Evolutionary conservation across 2,888 invertebrate species (phyloP), one percentile per base, ranked within the genome.

Genomic region (Trachelus stipa): DNA sequence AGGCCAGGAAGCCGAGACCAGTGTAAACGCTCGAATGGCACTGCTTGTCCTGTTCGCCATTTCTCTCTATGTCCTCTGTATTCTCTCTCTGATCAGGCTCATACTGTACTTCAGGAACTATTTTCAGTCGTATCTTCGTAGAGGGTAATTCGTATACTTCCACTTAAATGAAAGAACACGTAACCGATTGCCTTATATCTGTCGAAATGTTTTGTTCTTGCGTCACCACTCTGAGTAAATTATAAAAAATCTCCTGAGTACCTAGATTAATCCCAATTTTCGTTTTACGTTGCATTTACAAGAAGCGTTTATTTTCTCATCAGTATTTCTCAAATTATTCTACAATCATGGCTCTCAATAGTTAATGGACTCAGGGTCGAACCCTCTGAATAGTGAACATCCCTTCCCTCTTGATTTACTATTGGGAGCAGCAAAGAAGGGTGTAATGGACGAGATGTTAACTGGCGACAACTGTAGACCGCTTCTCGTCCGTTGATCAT

Each of bases 21-120:
- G 88, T 84, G 87, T 90, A 34, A 91, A 90, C 82, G 88, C 88
- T 77, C 88, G 90, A 80, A 89, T 91, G 90, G 89, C 88, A 81
- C 85, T 91, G 81, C 89, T 91, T 78, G 88, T 91, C 76, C 84
- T 91, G 71, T 89, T 91, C 82, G 91, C 91, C 80, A 89, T 90
- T 81, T 88, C 88, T 81, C 86, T 91, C 82, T 91, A 91, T 81
- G 87, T 91, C 83, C 82, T 90, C 76, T 91, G 90, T 84, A 91
- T 91, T 81, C 84, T 90, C 76, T 90, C 88, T 78, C 83, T 91
- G 71, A 90, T 91, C 76, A 88, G 89, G 84, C 85, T 90, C 75
- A 85, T 89, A 81, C 88, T 91, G 76, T 90, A 90, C 80, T 90
- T 91, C 76, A 88, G 86, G 81, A 90, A 87, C 81, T 90, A 90